Base-by-base conservation (phyloP, 1,140 invertebrate species). In the Eurosta solidaginis region DNA sequence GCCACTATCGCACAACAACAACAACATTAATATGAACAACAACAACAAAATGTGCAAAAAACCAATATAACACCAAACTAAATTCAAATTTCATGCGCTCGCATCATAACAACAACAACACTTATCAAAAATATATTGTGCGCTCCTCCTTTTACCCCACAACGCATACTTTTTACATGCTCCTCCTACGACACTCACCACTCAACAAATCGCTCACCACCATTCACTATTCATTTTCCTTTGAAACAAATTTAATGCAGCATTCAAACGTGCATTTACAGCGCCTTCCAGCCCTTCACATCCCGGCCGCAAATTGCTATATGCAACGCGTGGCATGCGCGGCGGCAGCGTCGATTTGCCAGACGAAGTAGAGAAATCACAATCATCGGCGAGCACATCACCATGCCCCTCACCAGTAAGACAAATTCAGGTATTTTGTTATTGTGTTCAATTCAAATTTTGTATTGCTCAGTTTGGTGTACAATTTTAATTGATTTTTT, bases 311-410 rank as follows among this genome's bases (percentile, higher is more conserved):
- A 90, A 93, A 75, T 88, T 95, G 33, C 88, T 95, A n/a, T 93
- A 92, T 79, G 92, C 94, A 14, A 88, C 82, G 27, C 92, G 94
- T 22, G 93, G 93, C 78, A 94, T 96, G 81, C 90, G 96, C 73
- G 97, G 96, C 93, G 96, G 94, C 82, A 97, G 95, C 74, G 95
- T 97, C 77, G 96, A 97, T 83, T 87, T 97, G 14, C 96, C 96
- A 4, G 96, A 97, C 82, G 96, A 97, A 75, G 96, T 95, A 82
- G 96, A 97, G 81, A 95, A 97, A 84, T 96, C 95, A 17, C 92
- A 96, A 42, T 96, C 95, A 52, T 97, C 95, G 17, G 95, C 96
- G 36, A 96, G 94, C 83, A 96, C 95, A 29, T 97, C 96, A 54
- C 96, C 96, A 2, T 97, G 96, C 88, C 96, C 96, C 7, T 97